Evolutionary conservation across 2,113 vertebrate species (phyloP), one percentile per base, ranked within the genome.

Genomic region (Rousettus leschenaultii): DNA sequence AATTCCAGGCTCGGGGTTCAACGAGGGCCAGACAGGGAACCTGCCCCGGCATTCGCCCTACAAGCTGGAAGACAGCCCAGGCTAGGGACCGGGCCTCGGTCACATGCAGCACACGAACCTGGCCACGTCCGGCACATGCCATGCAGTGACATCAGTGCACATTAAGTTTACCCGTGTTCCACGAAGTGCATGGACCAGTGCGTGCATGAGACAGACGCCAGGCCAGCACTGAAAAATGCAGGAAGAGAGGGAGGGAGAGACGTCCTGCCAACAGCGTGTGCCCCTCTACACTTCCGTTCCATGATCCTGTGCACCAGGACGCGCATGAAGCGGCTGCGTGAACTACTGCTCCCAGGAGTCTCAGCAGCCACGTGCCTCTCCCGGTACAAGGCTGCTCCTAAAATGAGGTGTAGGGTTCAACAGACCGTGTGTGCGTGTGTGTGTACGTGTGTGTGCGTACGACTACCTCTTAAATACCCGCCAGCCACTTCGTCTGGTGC

Each of bases 251-350:
- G 14, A 71, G 28, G 75, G 35, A 35, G 24, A 92, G 30, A 66
- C 79, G 74, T 40, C 30, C 79, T 1, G 4, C 5, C 9, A 16
- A 13, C 8, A 11, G 9, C 19, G 0, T 28, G n/a, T 16, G 63
- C 6, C 16, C 1, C 9, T 30, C 16, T 53, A 21, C 8, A 35
- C 43, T 15, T 6, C 38, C 40, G 0, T 40, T 18, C 57, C 77
- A 45, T 3, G 2, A 40, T 6, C n/a, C 53, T 26, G 40, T 15
- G 61, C 1, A 2, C 68, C 63, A 18, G 63, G 7, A 59, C 3
- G 3, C 3, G 1, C 7, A 16, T 10, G 0, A 24, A 35, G 28
- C 4, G 4, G 5, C 21, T 2, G 0, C 16, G 66, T 5, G 8
- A 82, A 45, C 4, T 21, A n/a, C 43, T 14, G 33, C 18, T 59